Evolutionary conservation across 2,888 invertebrate species (phyloP), one percentile per base, ranked within the genome.

Genomic region (Thera obeliscata): DNA sequence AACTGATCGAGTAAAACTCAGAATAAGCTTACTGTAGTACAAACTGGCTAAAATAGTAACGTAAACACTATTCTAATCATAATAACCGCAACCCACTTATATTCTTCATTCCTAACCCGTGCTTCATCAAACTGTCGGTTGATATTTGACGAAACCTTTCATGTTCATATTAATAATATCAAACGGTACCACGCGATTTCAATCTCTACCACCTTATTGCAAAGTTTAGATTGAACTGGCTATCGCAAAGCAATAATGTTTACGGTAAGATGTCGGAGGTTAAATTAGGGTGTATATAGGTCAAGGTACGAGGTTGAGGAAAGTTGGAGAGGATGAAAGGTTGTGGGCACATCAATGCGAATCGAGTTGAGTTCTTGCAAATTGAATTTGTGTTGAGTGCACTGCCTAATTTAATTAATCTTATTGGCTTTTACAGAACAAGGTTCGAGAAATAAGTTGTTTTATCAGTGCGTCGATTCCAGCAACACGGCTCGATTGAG

Each of bases 281-380:
- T 81, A 81, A 79, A 77, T 83, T 76, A 74, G 79, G 83, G 78
- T 77, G 75, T 71, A 86, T 81, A 71, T 84, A 78, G 86, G 87
- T 86, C 87, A 87, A 87, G 87, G 87, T 79, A 83, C 80, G 81
- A 71, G 75, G 74, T 71, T 73, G 70, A 72, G 75, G 74, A 78
- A 81, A 77, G 74, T 80, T 79, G 78, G 78, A 78, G 76, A 76
- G 75, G 76, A 75, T 56, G 58, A 69, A 77, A 77, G 78, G 72
- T 74, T 78, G 74, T 69, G 68, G 71, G 61, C 67, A 74, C 74
- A 76, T 77, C 76, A 75, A 75, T 66, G 74, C 67, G 63, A 73
- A 76, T 73, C 69, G 66, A 76, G 75, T 79, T 80, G 68, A 71
- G 70, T 74, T 71, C 66, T 69, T 72, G 73, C 60, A 56, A 69